Evolutionary conservation across 2,113 vertebrate species (phyloP).

Genomic region (Vulpes ferrilata): DNA sequence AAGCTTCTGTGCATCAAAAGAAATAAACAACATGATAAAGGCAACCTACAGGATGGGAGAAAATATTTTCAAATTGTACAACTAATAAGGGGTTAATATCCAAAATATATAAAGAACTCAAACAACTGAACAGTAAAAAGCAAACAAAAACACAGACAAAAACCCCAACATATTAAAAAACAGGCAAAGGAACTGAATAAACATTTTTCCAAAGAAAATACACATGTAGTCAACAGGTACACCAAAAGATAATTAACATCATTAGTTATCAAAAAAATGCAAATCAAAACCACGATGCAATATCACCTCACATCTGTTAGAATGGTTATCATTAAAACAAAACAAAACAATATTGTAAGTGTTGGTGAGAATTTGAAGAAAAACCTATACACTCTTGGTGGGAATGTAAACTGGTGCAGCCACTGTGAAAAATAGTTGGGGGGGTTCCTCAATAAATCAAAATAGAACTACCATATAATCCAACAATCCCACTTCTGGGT

Average conservation of each 20-base stretch:
- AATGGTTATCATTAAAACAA: neutral
- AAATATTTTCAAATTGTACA: neutral
- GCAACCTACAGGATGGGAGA: neutral
- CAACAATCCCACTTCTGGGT: neutral
- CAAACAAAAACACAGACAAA: neutral
- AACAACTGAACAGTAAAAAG: neutral
- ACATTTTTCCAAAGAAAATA: neutral
- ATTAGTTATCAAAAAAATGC: neutral
- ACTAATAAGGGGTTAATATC: neutral
- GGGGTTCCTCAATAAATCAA: neutral
- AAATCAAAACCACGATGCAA: neutral
- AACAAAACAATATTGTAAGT: neutral
- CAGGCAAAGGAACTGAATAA: neutral
- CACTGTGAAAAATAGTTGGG: neutral
- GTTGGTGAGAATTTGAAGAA: neutral
- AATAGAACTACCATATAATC: neutral
- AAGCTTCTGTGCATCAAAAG: neutral
- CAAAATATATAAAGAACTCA: neutral
- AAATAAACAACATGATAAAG: neutral
- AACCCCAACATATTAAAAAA: neutral
- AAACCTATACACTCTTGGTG: neutral
- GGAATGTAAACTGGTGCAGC: neutral
- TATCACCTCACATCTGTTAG: neutral
- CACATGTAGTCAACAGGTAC: neutral
- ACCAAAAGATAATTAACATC: neutral